phyloP scores from a whole-genome alignment of 2,113 vertebrate genomes.

The Herpetotheres cachinnans region DNA sequence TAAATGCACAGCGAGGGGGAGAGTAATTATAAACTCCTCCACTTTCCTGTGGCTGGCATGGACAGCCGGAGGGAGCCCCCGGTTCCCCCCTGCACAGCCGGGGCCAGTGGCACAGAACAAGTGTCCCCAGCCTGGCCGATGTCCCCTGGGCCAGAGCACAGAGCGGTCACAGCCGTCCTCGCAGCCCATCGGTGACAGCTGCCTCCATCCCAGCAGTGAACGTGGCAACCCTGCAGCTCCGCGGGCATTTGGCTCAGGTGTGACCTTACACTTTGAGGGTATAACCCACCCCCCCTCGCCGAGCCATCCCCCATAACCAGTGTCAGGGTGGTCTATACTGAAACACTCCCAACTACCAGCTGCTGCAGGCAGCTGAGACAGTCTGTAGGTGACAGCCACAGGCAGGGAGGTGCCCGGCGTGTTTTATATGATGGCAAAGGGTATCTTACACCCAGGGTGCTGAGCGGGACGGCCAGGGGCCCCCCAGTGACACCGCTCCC shows the following conservation, averaged over 20 bases:
- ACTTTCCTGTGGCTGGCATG: not conserved
- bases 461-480: not conserved
- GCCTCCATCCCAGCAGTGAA: not conserved
- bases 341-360: not conserved
- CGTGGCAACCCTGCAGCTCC: not conserved
- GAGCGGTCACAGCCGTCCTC: accelerated
- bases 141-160: not conserved
- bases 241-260: not conserved
- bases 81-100: accelerated
- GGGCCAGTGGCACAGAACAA: not conserved
- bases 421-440: not conserved
- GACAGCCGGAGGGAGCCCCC: not conserved
- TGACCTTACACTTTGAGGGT: not conserved
- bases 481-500: not conserved
- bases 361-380: not conserved
- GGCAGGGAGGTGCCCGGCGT: not conserved
- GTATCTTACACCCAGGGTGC: not conserved
- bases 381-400: not conserved
- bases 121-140: not conserved
- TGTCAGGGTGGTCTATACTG: not conserved
- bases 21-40: not conserved
- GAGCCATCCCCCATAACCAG: not conserved
- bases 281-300: not conserved
- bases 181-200: accelerated
- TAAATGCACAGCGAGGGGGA: not conserved